These are phyloP conservation scores for Pseudolycoriella hygida DNA, from an alignment of 2,888 invertebrate genomes.

Conservation along the genomic window DNA sequence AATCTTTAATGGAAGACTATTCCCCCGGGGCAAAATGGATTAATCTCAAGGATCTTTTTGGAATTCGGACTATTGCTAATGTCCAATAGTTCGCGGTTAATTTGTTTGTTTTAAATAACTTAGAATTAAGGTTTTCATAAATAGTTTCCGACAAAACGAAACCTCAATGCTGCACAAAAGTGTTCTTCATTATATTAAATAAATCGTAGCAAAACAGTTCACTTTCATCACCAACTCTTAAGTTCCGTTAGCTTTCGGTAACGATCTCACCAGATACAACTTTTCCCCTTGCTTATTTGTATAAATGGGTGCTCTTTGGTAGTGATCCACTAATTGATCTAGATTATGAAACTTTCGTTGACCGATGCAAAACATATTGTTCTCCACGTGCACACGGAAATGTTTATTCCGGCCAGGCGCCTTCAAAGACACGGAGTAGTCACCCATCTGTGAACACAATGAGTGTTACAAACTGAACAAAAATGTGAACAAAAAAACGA, in stretches of 20 bases:
- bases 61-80: no score
- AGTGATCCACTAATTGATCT: constrained; percentile 94
- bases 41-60: no score
- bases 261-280: constrained; percentile 85
- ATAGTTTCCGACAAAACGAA: no score
- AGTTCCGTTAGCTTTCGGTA: constrained; percentile 47
- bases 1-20: no score
- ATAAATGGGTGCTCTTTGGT: constrained; percentile 97
- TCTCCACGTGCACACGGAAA: constrained; percentile 93
- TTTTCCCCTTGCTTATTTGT: constrained; percentile 96
- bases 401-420: constrained; percentile 97
- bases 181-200: no score
- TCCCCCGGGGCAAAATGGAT: no score
- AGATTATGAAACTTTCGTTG: constrained; percentile 92
- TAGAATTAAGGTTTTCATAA: no score
- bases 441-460: constrained; percentile 76
- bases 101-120: no score
- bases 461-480: no score
- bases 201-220: no score
- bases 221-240: constrained; percentile 12
- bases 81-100: no score
- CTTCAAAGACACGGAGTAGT: constrained; percentile 94
- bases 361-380: constrained; percentile 87
- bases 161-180: no score
- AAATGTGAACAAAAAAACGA: constrained; percentile 8